Percentiles rank a stretch among this genome's conserved stretches.
Evolutionary conservation across 2,797 vertebrate species (phyloP).

Genomic region (Notolabrus celidotus): DNA sequence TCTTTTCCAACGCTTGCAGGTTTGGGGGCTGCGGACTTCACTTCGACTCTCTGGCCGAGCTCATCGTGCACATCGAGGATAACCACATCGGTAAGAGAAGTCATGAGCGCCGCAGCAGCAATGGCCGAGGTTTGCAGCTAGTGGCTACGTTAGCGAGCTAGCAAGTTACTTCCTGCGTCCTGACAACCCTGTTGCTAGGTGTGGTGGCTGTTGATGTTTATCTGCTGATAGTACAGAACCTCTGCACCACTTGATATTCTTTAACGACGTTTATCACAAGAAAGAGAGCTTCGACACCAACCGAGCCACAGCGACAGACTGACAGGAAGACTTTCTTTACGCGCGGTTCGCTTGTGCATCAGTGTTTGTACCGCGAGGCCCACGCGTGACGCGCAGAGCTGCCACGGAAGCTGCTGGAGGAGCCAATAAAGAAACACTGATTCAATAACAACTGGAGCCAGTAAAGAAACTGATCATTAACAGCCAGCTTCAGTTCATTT

Average conservation of each 20-base stretch:
- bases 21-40: conserved; percentile 96
- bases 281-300: no score
- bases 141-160: conserved; percentile 81
- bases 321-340: conserved; percentile 1
- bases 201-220: conserved; percentile 72
- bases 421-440: neutral
- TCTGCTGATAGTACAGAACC: neutral
- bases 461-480: no score
- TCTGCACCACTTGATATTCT: neutral
- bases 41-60: conserved; percentile 94
- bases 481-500: neutral
- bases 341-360: conserved; percentile 35
- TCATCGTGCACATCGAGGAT: conserved; percentile 98
- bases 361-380: conserved; percentile 43
- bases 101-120: conserved; percentile 60
- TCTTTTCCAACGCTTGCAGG: conserved; percentile 96
- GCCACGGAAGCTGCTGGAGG: neutral
- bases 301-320: neutral
- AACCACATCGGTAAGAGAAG: conserved; percentile 93
- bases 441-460: no score
- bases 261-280: neutral
- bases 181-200: conserved; percentile 91
- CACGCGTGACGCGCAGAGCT: conserved; percentile 31
- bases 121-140: conserved; percentile 69
- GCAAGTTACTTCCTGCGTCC: conserved; percentile 90